phyloP scores from a whole-genome alignment of 92 coral and sea anemone genomes.

The Metridium senile region DNA sequence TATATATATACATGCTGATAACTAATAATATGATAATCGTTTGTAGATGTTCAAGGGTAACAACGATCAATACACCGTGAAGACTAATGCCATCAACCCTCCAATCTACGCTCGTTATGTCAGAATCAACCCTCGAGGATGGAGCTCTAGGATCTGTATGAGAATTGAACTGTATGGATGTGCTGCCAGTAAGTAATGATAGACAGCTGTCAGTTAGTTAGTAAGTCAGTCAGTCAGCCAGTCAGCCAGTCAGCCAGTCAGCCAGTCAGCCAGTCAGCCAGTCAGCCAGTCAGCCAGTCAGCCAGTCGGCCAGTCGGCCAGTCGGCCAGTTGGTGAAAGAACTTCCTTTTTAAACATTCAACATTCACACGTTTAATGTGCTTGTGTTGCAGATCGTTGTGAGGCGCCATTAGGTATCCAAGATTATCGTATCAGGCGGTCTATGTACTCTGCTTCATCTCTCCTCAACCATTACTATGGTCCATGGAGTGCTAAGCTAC shows the following conservation, averaged over 20 bases:
- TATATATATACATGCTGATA: too few relatives aligned
- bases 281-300: too few relatives aligned
- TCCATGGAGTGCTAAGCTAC: constrained; percentile 82
- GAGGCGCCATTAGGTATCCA: constrained; percentile 76
- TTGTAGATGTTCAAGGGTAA: constrained; percentile 77
- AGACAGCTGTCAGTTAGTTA: neutral
- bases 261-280: too few relatives aligned
- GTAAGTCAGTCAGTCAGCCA: too few relatives aligned
- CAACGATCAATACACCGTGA: constrained; percentile 68
- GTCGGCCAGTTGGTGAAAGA: too few relatives aligned
- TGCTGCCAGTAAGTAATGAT: constrained; percentile 19
- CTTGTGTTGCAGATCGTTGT: constrained; percentile 57
- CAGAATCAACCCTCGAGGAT: constrained; percentile 62
- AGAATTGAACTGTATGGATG: constrained; percentile 42
- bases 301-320: neutral
- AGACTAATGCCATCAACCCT: constrained; percentile 55
- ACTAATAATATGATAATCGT: too few relatives aligned
- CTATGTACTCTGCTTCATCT: constrained; percentile 68
- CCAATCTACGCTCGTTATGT: constrained; percentile 67
- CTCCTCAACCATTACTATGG: constrained; percentile 70
- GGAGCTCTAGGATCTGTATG: constrained; percentile 61
- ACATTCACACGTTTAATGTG: too few relatives aligned
- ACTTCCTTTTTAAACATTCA: too few relatives aligned
- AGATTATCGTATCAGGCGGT: constrained; percentile 66
- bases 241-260: too few relatives aligned